phyloP scores from a whole-genome alignment of 2,888 invertebrate species.

The Silvanus unidentatus region DNA sequence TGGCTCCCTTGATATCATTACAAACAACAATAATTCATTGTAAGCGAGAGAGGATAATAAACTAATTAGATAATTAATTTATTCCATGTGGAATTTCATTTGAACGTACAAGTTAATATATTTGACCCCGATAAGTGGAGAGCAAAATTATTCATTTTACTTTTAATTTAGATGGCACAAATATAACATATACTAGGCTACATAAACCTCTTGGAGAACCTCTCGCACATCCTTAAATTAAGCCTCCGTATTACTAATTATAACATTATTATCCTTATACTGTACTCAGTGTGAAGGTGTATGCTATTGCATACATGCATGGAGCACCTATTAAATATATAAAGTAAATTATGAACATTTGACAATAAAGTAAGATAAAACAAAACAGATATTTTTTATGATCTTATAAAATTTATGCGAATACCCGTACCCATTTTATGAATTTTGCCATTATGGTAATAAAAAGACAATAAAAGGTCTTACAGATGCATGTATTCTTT shows the following conservation, averaged over 20 bases:
- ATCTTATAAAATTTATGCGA: conserved; percentile 4
- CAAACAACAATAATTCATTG: conserved; percentile 25
- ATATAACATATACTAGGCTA: no score
- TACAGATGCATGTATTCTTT: conserved; percentile 21
- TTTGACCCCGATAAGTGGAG: conserved; percentile 9
- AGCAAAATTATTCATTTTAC: background rate
- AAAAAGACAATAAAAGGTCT: conserved; percentile 24
- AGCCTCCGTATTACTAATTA: no score
- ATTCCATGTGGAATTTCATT: conserved; percentile 27
- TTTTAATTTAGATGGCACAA: no score
- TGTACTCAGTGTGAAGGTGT: no score
- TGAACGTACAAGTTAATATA: conserved; percentile 13
- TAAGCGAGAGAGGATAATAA: conserved; percentile 25
- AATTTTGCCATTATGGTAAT: conserved; percentile 21
- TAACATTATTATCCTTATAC: no score
- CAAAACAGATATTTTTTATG: conserved; percentile 1
- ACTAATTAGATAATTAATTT: conserved; percentile 30
- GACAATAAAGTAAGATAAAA: background rate
- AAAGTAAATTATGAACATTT: background rate
- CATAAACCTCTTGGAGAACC: no score
- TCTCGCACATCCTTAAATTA: no score
- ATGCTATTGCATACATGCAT: no score
- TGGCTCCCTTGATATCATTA: conserved; percentile 24
- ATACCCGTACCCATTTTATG: conserved; percentile 13
- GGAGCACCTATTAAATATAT: no score